Base-by-base conservation (phyloP, 2,113 vertebrate genomes). In the Cariama cristata region DNA sequence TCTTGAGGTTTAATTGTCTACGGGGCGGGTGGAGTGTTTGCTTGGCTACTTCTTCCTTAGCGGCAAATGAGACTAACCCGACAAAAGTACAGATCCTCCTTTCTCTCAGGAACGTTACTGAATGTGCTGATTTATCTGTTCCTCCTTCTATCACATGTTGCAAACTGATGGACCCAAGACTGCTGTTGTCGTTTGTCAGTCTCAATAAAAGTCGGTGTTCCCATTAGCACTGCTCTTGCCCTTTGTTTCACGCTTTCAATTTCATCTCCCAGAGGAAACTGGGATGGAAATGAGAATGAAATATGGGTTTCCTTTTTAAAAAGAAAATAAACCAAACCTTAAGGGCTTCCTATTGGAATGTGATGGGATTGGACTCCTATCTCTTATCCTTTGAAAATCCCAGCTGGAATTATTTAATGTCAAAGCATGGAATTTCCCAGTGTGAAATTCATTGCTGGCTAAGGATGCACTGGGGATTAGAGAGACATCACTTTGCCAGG, bases 341-440 rank as follows among this genome's bases (percentile, higher is more conserved):
- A 84, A 95, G 92, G 86, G 83, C 60, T 97, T 96, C 90, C 86
- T 91, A 12, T 71, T 91, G 95, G 91, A 86, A 93, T 94, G 94
- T 49, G 83, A 68, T 87, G 79, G 68, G 73, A 91, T 92, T 92
- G 79, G 73, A 52, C 35, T 90, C 13, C 80, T 95, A 64, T 89
- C 86, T 95, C 86, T 68, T 79, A 60, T 10, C 76, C 83, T 97
- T 97, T 96, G 93, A 93, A 94, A 93, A 86, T 91, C 93, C 69
- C 96, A 95, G 95, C 93, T 97, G 97, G 94, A 97, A 95, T 94
- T 79, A 93, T 82, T 97, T 95, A 72, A 93, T 85, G 96, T 93
- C 91, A 94, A 96, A 95, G 95, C 94, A 69, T 84, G 94, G 95
- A 95, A 95, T 96, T 96, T 96, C 93, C 79, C 62, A 60, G 93